A percentile compares a stretch with the other conserved stretches of the same genome.
These are phyloP conservation scores for Burhinus bistriatus DNA, from an alignment of 2,113 vertebrate species.

Conservation along the genomic window DNA sequence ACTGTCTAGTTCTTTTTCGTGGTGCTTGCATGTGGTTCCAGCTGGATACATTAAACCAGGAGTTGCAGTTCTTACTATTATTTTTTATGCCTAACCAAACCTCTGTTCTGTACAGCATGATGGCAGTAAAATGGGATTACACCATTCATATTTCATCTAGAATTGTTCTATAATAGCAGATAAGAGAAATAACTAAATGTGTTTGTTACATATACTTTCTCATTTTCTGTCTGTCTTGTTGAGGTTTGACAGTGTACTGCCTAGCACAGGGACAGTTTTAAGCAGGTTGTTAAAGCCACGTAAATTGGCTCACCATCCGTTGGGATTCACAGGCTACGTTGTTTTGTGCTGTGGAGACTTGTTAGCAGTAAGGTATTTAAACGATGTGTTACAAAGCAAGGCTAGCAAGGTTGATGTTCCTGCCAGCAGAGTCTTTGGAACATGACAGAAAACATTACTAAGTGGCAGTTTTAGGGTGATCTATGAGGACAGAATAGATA, in stretches of 20 bases:
- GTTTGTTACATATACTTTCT: neutral
- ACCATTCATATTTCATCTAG: neutral
- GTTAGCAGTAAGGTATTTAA: neutral
- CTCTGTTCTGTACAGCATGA: neutral
- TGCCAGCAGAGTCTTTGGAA: neutral
- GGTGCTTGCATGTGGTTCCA: neutral
- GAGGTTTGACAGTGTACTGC: neutral
- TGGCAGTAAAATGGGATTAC: neutral
- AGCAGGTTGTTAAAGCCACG: neutral
- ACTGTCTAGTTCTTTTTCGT: neutral
- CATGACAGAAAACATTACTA: neutral
- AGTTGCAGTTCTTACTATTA: neutral
- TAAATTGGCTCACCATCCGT: neutral
- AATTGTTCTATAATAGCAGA: neutral
- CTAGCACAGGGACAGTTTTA: neutral
- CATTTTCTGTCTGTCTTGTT: neutral
- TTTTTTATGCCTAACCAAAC: neutral
- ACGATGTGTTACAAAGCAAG: neutral
- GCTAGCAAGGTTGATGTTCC: neutral
- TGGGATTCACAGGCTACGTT: neutral
- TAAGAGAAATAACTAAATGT: neutral
- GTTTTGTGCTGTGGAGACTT: neutral
- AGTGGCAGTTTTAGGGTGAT: neutral
- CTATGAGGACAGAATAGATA: neutral
- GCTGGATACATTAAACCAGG: neutral